Conservation (phyloP, 1,140 invertebrate genomes). For the Zaprionus vittiger region DNA sequence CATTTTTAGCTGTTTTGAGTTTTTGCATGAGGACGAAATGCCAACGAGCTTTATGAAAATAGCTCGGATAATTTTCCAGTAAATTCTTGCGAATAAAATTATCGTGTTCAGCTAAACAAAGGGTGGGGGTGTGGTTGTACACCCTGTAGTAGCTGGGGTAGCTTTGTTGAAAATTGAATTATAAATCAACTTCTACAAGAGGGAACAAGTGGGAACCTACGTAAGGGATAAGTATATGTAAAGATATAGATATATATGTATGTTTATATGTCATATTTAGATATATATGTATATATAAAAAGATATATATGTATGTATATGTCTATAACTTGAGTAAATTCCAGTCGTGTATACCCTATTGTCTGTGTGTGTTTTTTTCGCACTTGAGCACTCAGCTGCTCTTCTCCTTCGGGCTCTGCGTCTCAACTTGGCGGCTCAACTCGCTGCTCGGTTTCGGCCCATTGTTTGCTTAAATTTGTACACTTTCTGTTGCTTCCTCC, state of each 20-base stretch:
- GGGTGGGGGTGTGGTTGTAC: slow-evolving; percentile 23
- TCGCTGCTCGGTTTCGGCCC: slow-evolving; percentile 54
- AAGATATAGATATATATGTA: too few relatives aligned
- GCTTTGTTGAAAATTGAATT: background rate
- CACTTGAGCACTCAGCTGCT: slow-evolving; percentile 12
- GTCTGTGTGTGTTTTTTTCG: background rate
- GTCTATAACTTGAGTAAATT: background rate
- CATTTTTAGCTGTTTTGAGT: slow-evolving; percentile 40
- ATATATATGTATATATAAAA: too few relatives aligned
- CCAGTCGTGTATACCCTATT: slow-evolving; percentile 10
- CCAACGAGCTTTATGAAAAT: slow-evolving; percentile 70
- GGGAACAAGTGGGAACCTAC: too few relatives aligned
- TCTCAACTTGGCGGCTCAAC: slow-evolving; percentile 20
- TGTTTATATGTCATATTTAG: too few relatives aligned
- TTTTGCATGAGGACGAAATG: slow-evolving; percentile 44
- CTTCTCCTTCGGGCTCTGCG: slow-evolving; percentile 1
- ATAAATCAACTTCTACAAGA: too few relatives aligned
- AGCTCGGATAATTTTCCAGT: slow-evolving; percentile 77
- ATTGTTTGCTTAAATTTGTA: slow-evolving; percentile 79
- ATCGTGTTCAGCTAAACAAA: slow-evolving; percentile 76
- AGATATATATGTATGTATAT: too few relatives aligned
- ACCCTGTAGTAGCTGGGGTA: background rate
- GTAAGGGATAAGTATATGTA: too few relatives aligned
- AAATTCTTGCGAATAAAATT: slow-evolving; percentile 75
- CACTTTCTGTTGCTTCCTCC: slow-evolving; percentile 51